These are phyloP conservation scores for Holacanthus passer DNA, from an alignment of 2,113 vertebrate genomes.

Conservation along the genomic window DNA sequence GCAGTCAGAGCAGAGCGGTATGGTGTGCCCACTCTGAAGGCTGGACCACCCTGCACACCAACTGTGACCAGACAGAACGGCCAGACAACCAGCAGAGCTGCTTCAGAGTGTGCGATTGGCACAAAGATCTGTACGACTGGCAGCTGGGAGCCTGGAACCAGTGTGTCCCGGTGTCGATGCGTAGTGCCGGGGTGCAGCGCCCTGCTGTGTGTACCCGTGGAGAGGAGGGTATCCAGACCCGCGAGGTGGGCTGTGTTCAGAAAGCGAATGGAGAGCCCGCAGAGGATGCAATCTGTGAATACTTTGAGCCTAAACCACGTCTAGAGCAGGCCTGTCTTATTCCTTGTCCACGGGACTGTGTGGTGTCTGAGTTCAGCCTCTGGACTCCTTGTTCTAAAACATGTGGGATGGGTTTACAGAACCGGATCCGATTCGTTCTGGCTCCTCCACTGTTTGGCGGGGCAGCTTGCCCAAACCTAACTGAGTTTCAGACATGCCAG, in stretches of 20 bases:
- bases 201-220: slow-evolving; percentile 88
- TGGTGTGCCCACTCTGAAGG: slow-evolving; percentile 97
- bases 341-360: slow-evolving; percentile 93
- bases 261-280: slow-evolving; percentile 85
- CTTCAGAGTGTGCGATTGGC: slow-evolving; percentile 96
- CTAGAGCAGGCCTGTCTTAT: slow-evolving; percentile 97
- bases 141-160: slow-evolving; percentile 93
- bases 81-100: slow-evolving; percentile 95
- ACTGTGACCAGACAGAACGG: slow-evolving; percentile 89
- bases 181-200: slow-evolving; percentile 73
- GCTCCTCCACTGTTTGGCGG: slow-evolving; percentile 92
- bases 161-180: slow-evolving; percentile 90
- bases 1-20: slow-evolving; percentile 93
- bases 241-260: slow-evolving; percentile 91
- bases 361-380: slow-evolving; percentile 89
- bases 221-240: slow-evolving; percentile 94
- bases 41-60: slow-evolving; percentile 95
- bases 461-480: slow-evolving; percentile 92
- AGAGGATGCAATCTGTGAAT: slow-evolving; percentile 95
- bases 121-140: slow-evolving; percentile 96
- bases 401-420: slow-evolving; percentile 92
- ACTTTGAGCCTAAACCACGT: slow-evolving; percentile 95
- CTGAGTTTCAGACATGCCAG: slow-evolving; percentile 92
- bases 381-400: slow-evolving; percentile 95
- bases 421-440: slow-evolving; percentile 89